These are phyloP conservation scores for Cataglyphis hispanica DNA, from an alignment of 1,140 invertebrate genomes.

Conservation along the genomic window DNA sequence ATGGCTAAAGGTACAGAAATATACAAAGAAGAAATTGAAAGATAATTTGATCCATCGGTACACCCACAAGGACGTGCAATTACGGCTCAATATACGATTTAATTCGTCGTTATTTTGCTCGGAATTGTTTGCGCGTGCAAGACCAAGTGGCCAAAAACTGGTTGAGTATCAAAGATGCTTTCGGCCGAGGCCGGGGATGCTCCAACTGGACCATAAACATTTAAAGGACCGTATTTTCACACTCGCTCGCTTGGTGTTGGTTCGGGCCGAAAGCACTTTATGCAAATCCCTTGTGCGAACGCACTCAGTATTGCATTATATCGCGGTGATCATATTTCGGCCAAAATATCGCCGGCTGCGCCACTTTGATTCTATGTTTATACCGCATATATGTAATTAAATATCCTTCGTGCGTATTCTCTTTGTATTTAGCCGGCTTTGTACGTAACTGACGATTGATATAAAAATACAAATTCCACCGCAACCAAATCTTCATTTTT, in stretches of 20 bases:
- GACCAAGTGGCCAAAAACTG: conserved; percentile 38
- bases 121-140: conserved; percentile 64
- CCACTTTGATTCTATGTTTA: conserved; percentile 44
- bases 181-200: conserved; percentile 13
- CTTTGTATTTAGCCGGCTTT: conserved; percentile 13
- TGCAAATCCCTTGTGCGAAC: conserved; percentile 46
- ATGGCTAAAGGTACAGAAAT: not conserved
- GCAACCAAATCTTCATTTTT: not conserved
- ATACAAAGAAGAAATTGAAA: not conserved
- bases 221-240: conserved; percentile 60
- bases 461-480: not conserved
- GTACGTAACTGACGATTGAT: conserved; percentile 18
- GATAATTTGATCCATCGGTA: conserved; percentile 23
- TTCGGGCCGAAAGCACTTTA: conserved; percentile 53
- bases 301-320: conserved; percentile 3
- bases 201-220: conserved; percentile 60
- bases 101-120: conserved; percentile 50
- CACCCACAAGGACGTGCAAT: conserved; percentile 65
- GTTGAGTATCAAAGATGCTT: conserved; percentile 12
- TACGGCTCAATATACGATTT: conserved; percentile 67
- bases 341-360: conserved; percentile 49
- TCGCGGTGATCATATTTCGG: conserved; percentile 61
- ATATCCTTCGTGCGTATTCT: not conserved
- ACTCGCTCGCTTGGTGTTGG: conserved; percentile 2
- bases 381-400: conserved; percentile 55